Base-by-base conservation (phyloP, 1,140 invertebrate species). In the Zaprionus nigranus region DNA sequence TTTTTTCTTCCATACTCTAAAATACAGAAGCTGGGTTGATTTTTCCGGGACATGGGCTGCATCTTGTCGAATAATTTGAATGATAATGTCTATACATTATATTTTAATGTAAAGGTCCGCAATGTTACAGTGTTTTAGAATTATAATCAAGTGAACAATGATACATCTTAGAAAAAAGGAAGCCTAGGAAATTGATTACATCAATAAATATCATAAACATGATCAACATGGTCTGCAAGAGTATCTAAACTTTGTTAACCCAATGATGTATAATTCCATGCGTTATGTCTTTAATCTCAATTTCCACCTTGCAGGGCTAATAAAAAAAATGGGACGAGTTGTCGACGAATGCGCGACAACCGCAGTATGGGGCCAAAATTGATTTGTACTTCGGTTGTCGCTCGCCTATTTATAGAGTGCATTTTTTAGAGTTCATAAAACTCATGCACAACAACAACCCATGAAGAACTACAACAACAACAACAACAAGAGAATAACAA, bases 341-440 rank as follows among this genome's bases (percentile, higher is more conserved):
- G 38, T 53, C 17, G n/a, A 62, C 26, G 36, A 54, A 43, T 51
- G 34, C 49, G 26, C 53, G 56, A 58, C 40, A 53, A 78, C 67
- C 84, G 78, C 85, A 73, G 84, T 90, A 88, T 88, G 84, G 84
- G 85, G 84, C 81, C 84, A 85, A 90, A 70, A 81, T 69, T 71
- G 75, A 76, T 79, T 85, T 77, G 22, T 59, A 72, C 72, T 67
- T 70, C 69, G 62, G 64, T 59, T 88, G 83, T 67, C 61, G 64
- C 13, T 57, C 49, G 17, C 51, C 63, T 87, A 87, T 88, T 85
- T 88, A 85, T 90, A 90, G 81, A 38, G 26, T 54, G 60, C 5
- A 36, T 72, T 74, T 79, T 75, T 75, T 73, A 73, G 77, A 83
- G 81, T 77, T 80, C 77, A 84, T 69, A 84, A 82, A 78, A 78